Base-by-base conservation (phyloP, 2,113 vertebrate genomes). In the Neodontobutis hainanensis region DNA sequence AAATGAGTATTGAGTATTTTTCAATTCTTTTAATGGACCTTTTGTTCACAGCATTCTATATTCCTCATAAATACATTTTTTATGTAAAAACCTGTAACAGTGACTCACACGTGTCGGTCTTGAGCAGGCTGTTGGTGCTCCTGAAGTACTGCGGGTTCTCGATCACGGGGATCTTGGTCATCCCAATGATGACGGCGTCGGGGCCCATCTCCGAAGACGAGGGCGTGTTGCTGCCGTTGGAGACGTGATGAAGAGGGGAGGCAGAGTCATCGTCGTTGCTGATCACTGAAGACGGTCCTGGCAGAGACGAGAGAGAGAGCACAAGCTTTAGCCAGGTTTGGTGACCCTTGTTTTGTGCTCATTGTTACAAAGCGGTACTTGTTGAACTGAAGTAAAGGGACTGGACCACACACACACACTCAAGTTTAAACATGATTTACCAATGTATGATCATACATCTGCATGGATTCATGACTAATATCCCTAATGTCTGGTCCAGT, bases 131-230 rank as follows among this genome's bases (percentile, higher is more conserved):
- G 86, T 95, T 96, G 47, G 95, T 95, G 89, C 95, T 97, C 86
- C 96, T 94, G 89, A 98, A 98, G 86, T 98, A 98, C 83, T 98
- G 96, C 0, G 96, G 96, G 88, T 98, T 98, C 92, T 98, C 96
- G 15, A 98, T 98, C 67, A 98, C 94, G 0, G 96, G 96, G 83
- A 98, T 98, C 91, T 97, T 97, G 5, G 95, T 98, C 96, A 98
- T 97, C 67, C 96, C 96, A 65, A 98, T 98, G 77, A 98, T 95
- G 56, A 98, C 96, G 1, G 96, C 94, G 1, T 98, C 96, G 0
- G 95, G 95, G 45, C 96, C 96, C 0, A 96, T 95, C 76, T 98
- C 96, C 9, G 96, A 97, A 49, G 96, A 98, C 4, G 96, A 97
- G 0, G 95, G 96, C 4, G 96, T 97, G 81, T 97, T 98, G 80